phyloP scores from a whole-genome alignment of 1,140 invertebrate species.

The Vollenhovia emeryi region DNA sequence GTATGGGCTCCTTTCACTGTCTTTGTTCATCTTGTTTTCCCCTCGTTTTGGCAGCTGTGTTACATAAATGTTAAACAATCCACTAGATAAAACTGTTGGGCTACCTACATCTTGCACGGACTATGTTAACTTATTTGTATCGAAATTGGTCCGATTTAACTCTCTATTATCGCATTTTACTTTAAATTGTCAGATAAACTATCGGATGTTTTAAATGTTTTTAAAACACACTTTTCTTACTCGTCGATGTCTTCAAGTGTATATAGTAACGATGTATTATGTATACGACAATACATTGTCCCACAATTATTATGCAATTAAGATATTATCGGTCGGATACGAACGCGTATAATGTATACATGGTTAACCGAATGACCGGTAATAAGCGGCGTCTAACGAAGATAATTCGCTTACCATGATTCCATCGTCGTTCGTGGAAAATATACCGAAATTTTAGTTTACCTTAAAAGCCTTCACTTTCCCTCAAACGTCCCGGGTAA shows the following conservation, averaged over 20 bases:
- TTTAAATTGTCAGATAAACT: not conserved
- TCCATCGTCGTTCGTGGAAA: constrained; percentile 61
- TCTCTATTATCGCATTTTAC: too few species aligned
- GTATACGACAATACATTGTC: not conserved
- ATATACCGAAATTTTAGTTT: constrained; percentile 70
- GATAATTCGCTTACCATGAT: constrained; percentile 53
- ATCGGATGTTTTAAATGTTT: not conserved
- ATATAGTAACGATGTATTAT: not conserved
- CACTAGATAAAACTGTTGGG: too few species aligned
- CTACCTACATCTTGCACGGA: too few species aligned
- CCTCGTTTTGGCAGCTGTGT: not conserved
- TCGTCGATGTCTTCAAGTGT: not conserved
- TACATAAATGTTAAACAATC: not conserved
- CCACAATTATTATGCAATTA: constrained; percentile 28
- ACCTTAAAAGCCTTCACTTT: constrained; percentile 71
- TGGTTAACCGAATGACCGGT: constrained; percentile 54
- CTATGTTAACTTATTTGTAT: too few species aligned
- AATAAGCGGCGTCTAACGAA: constrained; percentile 41
- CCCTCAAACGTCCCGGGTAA: constrained; percentile 71
- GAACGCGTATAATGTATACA: constrained; percentile 46
- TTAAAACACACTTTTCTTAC: not conserved
- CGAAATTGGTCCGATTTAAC: too few species aligned
- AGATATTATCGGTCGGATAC: constrained; percentile 29
- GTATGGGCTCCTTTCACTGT: not conserved
- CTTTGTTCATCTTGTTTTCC: not conserved